Percentiles rank a stretch among this genome's conserved stretches.
Evolutionary conservation across 2,888 invertebrate species (phyloP).

Genomic region (Oscheius myriophilus): DNA sequence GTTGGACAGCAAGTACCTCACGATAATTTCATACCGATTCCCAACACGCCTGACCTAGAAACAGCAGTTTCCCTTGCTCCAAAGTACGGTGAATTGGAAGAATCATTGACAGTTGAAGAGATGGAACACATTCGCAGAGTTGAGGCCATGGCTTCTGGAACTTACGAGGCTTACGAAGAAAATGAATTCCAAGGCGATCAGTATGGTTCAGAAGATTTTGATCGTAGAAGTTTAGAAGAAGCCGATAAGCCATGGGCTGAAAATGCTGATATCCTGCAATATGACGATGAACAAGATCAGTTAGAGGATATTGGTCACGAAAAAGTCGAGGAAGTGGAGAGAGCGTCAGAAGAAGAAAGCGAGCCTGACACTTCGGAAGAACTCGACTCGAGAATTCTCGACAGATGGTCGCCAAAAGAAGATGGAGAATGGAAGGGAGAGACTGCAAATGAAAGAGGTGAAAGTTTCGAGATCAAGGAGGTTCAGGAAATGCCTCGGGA

Average conservation of each 20-base stretch:
- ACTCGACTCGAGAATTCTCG: constrained; percentile 18
- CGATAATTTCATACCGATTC: too few relatives aligned
- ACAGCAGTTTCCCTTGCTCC: too few relatives aligned
- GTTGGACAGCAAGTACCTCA: too few relatives aligned
- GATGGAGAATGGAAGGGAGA: background rate
- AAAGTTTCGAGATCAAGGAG: constrained; percentile 33
- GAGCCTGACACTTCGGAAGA: constrained; percentile 15
- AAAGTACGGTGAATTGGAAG: constrained; percentile 1
- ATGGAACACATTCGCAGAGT: constrained; percentile 60
- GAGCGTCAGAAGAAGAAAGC: background rate
- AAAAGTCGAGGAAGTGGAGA: constrained; percentile 5
- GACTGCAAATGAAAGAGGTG: background rate
- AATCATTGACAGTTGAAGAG: constrained; percentile 51
- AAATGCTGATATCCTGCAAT: too few relatives aligned
- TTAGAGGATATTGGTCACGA: too few relatives aligned
- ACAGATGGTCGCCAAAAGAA: constrained; percentile 23
- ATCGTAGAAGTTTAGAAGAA: too few relatives aligned
- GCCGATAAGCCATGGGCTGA: too few relatives aligned
- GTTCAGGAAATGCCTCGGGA: constrained; percentile 30
- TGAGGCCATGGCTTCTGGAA: too few relatives aligned
- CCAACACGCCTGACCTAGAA: too few relatives aligned
- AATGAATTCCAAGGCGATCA: too few relatives aligned
- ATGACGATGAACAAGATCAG: too few relatives aligned
- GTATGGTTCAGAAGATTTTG: constrained; percentile 22
- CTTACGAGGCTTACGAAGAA: too few relatives aligned